phyloP scores from a whole-genome alignment of 30 jellyfish, hydroid and myxozoan genomes.

The Nemopilema nomurai region DNA sequence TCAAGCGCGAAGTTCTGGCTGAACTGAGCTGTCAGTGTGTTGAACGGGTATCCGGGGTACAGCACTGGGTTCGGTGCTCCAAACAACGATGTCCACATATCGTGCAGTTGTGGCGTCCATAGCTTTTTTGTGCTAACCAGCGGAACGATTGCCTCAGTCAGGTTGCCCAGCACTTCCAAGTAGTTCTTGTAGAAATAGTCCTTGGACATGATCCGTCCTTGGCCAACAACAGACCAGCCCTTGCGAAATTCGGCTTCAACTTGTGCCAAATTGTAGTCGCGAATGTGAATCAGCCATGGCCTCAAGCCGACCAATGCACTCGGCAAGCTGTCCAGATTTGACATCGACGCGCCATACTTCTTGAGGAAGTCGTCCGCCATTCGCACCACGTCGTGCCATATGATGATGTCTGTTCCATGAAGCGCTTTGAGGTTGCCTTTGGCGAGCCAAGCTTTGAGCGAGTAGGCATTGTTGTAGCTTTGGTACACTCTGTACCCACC shows the following conservation, averaged over 20 bases:
- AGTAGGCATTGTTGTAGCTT: constrained; percentile 55
- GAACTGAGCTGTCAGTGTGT: constrained; percentile 30
- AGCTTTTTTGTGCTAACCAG: constrained; percentile 41
- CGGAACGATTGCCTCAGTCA: constrained; percentile 34
- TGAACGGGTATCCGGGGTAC: constrained; percentile 52
- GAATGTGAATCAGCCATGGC: constrained; percentile 49
- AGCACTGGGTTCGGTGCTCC: constrained; percentile 65
- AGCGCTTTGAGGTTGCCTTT: constrained; percentile 24
- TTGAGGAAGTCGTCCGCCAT: constrained; percentile 38
- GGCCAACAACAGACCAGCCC: constrained; percentile 52
- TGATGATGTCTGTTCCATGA: constrained; percentile 46
- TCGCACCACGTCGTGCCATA: constrained; percentile 49
- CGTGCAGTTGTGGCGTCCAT: constrained; percentile 54
- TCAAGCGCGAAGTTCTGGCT: constrained; percentile 22
- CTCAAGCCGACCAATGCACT: constrained; percentile 25
- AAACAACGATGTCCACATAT: constrained; percentile 47
- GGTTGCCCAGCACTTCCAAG: constrained; percentile 27
- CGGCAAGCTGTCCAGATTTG: constrained; percentile 30
- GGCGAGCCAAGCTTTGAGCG: constrained; percentile 67
- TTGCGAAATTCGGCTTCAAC: constrained; percentile 33
- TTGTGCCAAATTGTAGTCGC: constrained; percentile 25
- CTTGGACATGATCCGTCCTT: constrained; percentile 25
- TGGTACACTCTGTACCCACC: constrained; percentile 72
- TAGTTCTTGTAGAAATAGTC: constrained; percentile 34
- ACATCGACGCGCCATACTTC: constrained; percentile 22